Evolutionary conservation across 2,888 invertebrate species (phyloP), one percentile per base, ranked within the genome.

Genomic region (Encarsia formosa): DNA sequence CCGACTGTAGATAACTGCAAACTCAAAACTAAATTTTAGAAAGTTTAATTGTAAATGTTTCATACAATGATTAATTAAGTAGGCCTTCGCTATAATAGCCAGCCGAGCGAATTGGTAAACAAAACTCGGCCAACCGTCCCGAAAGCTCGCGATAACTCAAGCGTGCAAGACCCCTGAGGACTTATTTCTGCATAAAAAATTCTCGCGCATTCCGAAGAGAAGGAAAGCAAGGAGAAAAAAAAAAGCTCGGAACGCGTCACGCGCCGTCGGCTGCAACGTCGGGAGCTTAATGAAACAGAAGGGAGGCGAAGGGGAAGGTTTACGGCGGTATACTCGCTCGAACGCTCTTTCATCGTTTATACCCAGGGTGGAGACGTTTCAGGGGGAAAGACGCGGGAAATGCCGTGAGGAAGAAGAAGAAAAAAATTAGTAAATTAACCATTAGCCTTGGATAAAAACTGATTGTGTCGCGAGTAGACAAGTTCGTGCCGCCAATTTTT

Each of bases 221-320:
- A 11, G 11, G 16, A 5, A 11, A 11, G 6, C 11, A 37, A 37
- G 37, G 19, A 37, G 19, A 18, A 35, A n/a, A n/a, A n/a, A n/a
- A n/a, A n/a, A n/a, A n/a, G n/a, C n/a, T n/a, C n/a, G n/a, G n/a
- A n/a, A n/a, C n/a, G 13, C 35, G 5, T 6, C 22, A 22, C 22
- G 43, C 42, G 16, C 35, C 45, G 32, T 22, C 13, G 40, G 46
- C 46, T 29, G 22, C n/a, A 5, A 11, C 4, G n/a, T 40, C 37
- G 41, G 41, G n/a, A n/a, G 29, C 39, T 50, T 50, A 50, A 54
- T 50, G 49, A 50, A 54, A 50, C 43, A 44, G 48, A 48, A 48
- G 34, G 34, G 38, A 40, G 23, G n/a, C 18, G 15, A 20, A 29
- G 41, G 32, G 40, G 13, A 6, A 19, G 32, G 22, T 35, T 39